Conservation (phyloP, 2,797 vertebrate genomes). For the Danio choprae region DNA sequence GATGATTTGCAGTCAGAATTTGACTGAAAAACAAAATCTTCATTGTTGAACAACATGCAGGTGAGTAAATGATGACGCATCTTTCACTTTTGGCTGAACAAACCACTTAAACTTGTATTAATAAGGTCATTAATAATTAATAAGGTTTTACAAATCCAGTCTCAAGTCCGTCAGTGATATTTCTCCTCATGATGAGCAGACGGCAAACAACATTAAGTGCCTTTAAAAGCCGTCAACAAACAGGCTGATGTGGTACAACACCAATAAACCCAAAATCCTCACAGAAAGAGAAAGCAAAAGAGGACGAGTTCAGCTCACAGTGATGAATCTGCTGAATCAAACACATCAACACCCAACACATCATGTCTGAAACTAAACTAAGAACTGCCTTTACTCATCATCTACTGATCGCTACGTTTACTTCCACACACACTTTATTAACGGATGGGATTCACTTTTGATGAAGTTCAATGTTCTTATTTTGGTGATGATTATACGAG, state of each 20-base stretch:
- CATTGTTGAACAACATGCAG: too few relatives aligned
- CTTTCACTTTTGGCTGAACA: neutral
- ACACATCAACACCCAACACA: constrained; percentile 37
- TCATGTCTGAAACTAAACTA: constrained; percentile 3
- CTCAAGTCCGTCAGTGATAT: too few relatives aligned
- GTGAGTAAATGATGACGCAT: neutral
- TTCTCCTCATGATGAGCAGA: neutral
- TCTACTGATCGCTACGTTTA: constrained; percentile 3
- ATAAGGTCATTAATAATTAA: neutral
- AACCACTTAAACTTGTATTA: neutral
- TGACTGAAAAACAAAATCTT: too few relatives aligned
- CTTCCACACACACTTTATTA: neutral
- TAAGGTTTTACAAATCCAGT: neutral
- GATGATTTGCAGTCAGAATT: too few relatives aligned
- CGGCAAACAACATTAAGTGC: constrained; percentile 37
- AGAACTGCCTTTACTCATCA: neutral
- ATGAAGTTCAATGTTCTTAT: neutral
- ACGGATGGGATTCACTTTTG: neutral
- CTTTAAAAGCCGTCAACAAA: constrained; percentile 15
- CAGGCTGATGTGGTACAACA: constrained; percentile 44
- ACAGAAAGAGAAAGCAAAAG: neutral
- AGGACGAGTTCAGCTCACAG: constrained; percentile 10
- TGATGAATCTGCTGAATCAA: constrained; percentile 3
- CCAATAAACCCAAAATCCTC: constrained; percentile 17
- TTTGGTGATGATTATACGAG: neutral